These are phyloP conservation scores for Cygnus atratus DNA, from an alignment of 2,113 vertebrate species.

Conservation along the genomic window DNA sequence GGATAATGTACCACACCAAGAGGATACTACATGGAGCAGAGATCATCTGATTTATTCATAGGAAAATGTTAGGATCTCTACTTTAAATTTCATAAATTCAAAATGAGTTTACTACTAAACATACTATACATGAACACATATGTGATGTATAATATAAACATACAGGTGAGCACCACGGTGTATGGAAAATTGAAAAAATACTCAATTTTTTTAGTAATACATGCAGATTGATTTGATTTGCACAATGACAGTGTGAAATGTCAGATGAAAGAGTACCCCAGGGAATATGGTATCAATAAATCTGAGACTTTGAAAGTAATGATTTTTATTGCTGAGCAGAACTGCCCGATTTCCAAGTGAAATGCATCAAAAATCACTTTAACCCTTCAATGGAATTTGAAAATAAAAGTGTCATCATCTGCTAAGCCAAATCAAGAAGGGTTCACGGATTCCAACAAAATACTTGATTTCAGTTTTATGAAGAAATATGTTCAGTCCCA, in stretches of 20 bases:
- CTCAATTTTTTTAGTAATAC: neutral
- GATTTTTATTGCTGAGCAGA: neutral
- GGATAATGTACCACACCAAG: neutral
- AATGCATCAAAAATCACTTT: neutral
- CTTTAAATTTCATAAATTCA: neutral
- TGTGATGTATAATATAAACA: neutral
- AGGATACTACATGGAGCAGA: neutral
- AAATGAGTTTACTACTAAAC: neutral
- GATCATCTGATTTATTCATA: neutral
- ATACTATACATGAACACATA: neutral
- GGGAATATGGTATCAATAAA: neutral
- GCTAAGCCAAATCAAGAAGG: neutral
- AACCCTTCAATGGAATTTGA: neutral
- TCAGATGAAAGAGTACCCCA: neutral
- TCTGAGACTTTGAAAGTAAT: neutral
- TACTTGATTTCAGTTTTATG: neutral
- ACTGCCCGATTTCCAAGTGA: neutral
- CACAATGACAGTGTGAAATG: neutral
- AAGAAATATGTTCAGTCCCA: neutral
- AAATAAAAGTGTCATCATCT: neutral
- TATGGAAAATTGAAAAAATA: neutral
- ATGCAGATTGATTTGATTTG: neutral
- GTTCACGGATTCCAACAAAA: neutral
- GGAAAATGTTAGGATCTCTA: neutral
- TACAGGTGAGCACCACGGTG: neutral